phyloP scores from a whole-genome alignment of 2,113 vertebrate species.

The Cyprinodon brontotheroides region DNA sequence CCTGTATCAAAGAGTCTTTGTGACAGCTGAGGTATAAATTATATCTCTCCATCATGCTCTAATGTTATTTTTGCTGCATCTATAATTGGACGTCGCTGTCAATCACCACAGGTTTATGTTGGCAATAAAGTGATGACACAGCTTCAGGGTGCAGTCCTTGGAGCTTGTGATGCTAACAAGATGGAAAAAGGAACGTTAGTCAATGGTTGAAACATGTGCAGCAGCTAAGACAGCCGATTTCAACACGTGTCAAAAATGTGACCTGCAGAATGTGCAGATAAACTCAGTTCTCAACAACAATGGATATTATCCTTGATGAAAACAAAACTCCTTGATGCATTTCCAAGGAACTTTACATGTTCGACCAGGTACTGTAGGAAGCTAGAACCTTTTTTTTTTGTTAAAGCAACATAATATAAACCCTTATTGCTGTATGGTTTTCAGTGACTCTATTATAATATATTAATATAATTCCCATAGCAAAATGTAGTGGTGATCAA shows the following conservation, averaged over 20 bases:
- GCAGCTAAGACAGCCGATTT: constrained; percentile 20
- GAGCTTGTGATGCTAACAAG: neutral
- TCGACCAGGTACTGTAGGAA: neutral
- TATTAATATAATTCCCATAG: no score
- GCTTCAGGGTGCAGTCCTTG: constrained; percentile 37
- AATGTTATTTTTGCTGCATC: constrained; percentile 49
- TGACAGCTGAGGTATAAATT: constrained; percentile 56
- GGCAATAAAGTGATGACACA: constrained; percentile 24
- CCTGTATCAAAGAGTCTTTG: constrained; percentile 50
- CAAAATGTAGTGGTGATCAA: no score
- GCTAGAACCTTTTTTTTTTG: no score
- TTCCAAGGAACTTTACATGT: neutral
- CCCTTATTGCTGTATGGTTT: neutral
- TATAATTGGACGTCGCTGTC: constrained; percentile 68
- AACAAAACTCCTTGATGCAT: neutral
- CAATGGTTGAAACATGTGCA: constrained; percentile 7
- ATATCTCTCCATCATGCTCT: constrained; percentile 45
- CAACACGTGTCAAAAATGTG: constrained; percentile 3
- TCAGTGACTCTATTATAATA: no score
- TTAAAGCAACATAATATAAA: neutral
- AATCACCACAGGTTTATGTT: constrained; percentile 55
- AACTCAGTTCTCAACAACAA: neutral
- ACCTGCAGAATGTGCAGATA: neutral
- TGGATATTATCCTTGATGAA: neutral
- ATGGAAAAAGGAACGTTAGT: constrained; percentile 3